These are phyloP conservation scores for Oscheius sp. DNA, from an alignment of 2,888 invertebrate species.

Conservation along the genomic window DNA sequence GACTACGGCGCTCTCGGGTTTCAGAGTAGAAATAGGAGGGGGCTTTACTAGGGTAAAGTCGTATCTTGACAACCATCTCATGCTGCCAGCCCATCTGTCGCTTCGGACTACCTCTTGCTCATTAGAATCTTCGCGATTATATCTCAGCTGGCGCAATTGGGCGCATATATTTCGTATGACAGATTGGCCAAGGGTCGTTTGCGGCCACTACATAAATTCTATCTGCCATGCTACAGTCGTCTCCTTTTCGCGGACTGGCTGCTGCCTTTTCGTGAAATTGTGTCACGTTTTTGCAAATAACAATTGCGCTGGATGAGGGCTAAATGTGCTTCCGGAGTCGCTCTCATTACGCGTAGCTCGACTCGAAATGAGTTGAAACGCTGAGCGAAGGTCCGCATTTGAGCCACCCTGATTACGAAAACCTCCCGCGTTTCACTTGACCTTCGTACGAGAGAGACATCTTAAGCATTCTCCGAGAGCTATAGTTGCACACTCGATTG, in stretches of 20 bases:
- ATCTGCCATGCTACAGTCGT: not conserved
- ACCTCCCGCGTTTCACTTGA: constrained; percentile 32
- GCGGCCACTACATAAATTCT: not conserved
- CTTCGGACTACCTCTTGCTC: constrained; percentile 35
- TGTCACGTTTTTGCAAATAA: constrained; percentile 32
- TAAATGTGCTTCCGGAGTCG: constrained; percentile 35
- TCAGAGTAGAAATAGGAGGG: not conserved
- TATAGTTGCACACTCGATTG: constrained; percentile 1
- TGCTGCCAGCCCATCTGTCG: constrained; percentile 36
- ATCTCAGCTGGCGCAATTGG: constrained; percentile 36
- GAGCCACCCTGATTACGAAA: constrained; percentile 33
- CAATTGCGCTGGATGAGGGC: constrained; percentile 35
- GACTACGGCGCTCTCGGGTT: constrained; percentile 16
- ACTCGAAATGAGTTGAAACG: constrained; percentile 37
- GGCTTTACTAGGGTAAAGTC: constrained; percentile 23
- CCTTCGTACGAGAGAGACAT: constrained; percentile 7
- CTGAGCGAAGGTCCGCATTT: constrained; percentile 31
- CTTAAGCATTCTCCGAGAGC: constrained; percentile 20
- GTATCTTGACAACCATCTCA: constrained; percentile 31
- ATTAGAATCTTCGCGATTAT: constrained; percentile 30
- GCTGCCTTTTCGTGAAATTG: not conserved
- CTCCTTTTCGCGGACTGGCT: not conserved
- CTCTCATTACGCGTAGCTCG: constrained; percentile 36
- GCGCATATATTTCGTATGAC: constrained; percentile 14
- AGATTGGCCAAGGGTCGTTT: not conserved